These are phyloP conservation scores for Nibea albiflora DNA, from an alignment of 2,113 vertebrate genomes.

Conservation along the genomic window DNA sequence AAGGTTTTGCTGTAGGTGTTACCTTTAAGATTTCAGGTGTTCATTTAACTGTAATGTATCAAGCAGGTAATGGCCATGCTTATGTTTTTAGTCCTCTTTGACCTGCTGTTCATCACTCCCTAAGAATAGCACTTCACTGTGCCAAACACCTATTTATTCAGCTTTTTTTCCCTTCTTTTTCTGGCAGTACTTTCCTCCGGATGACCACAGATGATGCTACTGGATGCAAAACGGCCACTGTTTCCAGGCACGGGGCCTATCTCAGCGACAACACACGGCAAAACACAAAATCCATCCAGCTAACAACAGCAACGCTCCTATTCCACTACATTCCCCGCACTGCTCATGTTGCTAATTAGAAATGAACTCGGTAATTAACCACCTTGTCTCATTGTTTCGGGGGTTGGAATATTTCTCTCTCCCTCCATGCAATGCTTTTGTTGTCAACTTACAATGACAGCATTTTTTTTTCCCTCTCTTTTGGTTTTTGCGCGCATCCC, in stretches of 20 bases:
- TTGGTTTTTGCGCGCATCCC: conserved; percentile 33
- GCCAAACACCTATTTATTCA: conserved; percentile 65
- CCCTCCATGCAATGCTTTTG: conserved; percentile 42
- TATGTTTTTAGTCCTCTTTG: conserved; percentile 16
- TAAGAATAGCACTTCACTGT: conserved; percentile 27
- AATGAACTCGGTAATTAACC: conserved; percentile 74
- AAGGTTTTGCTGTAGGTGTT: not conserved
- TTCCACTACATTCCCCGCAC: conserved; percentile 54
- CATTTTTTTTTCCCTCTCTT: conserved; percentile 41
- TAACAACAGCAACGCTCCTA: conserved; percentile 56
- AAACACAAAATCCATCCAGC: conserved; percentile 67
- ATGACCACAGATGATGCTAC: conserved; percentile 51
- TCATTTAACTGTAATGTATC: not conserved
- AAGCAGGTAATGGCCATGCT: conserved; percentile 15
- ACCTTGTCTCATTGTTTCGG: conserved; percentile 69
- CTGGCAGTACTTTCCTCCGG: conserved; percentile 47
- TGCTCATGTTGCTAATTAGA: conserved; percentile 73
- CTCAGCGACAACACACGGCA: conserved; percentile 63
- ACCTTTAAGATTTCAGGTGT: conserved; percentile 7
- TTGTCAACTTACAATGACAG: conserved; percentile 52
- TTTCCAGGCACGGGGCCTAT: conserved; percentile 74
- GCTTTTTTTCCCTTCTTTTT: conserved; percentile 14
- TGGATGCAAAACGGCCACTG: conserved; percentile 48
- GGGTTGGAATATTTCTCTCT: conserved; percentile 64
- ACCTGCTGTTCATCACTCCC: conserved; percentile 21